These are phyloP conservation scores for Epinephelus coioides DNA, from an alignment of 2,797 vertebrate genomes.

Conservation along the genomic window DNA sequence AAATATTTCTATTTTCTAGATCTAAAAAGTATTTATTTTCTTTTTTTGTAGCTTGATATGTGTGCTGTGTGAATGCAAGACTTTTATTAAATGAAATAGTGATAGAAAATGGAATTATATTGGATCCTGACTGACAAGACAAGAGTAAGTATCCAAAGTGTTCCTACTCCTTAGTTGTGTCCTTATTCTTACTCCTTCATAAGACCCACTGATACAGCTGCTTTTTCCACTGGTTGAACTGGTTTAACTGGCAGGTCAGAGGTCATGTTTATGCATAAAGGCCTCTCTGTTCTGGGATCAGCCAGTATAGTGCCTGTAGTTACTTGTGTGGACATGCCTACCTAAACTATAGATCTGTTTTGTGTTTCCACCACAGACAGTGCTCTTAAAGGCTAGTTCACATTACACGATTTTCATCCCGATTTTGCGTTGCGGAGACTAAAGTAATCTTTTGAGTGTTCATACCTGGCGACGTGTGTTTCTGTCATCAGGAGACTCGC, in stretches of 20 bases:
- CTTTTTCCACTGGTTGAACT: background rate
- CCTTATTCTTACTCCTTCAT: background rate
- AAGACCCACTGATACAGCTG: background rate
- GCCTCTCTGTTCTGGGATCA: constrained; percentile 33
- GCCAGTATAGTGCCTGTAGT: background rate
- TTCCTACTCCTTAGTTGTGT: background rate
- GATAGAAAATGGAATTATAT: background rate
- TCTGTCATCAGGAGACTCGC: too few relatives aligned
- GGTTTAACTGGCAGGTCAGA: constrained; percentile 28
- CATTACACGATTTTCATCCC: too few relatives aligned
- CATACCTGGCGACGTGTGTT: too few relatives aligned
- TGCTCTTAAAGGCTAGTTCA: too few relatives aligned
- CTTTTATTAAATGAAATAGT: background rate
- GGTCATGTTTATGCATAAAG: constrained; percentile 38
- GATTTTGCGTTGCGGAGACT: too few relatives aligned
- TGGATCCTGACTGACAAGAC: background rate
- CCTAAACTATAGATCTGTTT: too few relatives aligned
- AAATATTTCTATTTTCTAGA: background rate
- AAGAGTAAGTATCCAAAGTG: background rate
- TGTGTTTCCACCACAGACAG: too few relatives aligned
- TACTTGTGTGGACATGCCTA: too few relatives aligned
- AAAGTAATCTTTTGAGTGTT: too few relatives aligned
- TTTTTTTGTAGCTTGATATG: background rate
- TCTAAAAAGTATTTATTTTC: background rate
- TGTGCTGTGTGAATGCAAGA: background rate